phyloP scores from a whole-genome alignment of 2,113 vertebrate species.

The Scomber scombrus region DNA sequence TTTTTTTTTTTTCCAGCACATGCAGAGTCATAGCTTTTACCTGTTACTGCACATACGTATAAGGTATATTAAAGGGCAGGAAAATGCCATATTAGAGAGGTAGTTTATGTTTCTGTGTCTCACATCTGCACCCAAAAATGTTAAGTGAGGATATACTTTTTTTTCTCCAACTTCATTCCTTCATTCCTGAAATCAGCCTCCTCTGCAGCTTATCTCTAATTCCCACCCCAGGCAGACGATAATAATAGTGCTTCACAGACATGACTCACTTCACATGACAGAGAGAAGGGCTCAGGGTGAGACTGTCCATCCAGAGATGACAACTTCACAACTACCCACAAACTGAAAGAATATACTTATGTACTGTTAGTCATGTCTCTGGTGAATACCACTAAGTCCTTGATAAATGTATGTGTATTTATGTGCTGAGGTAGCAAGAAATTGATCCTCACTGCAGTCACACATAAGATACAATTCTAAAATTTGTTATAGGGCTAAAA shows the following conservation, averaged over 20 bases:
- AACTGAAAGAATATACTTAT: slow-evolving; percentile 60
- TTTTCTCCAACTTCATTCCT: neutral
- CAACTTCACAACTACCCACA: slow-evolving; percentile 63
- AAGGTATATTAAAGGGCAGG: neutral
- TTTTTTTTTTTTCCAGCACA: neutral
- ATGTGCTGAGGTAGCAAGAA: slow-evolving; percentile 62
- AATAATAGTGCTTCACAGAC: slow-evolving; percentile 74
- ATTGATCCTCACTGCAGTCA: slow-evolving; percentile 12
- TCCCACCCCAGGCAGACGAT: slow-evolving; percentile 51
- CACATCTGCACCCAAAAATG: slow-evolving; percentile 14
- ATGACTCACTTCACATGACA: slow-evolving; percentile 71
- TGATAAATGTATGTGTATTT: slow-evolving; percentile 32
- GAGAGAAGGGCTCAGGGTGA: slow-evolving; percentile 48
- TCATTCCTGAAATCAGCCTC: slow-evolving; percentile 45
- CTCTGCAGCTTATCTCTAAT: slow-evolving; percentile 58
- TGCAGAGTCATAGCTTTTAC: neutral
- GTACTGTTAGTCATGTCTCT: slow-evolving; percentile 69
- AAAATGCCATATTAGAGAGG: neutral
- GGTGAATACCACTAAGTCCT: slow-evolving; percentile 60
- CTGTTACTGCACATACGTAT: neutral
- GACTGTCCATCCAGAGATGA: slow-evolving; percentile 62
- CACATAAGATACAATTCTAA: neutral
- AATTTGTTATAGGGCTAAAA: no score
- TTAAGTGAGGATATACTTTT: neutral
- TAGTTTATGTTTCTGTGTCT: neutral